phyloP scores from a whole-genome alignment of 2,113 vertebrate species.

The Tetraodon nigroviridis region DNA sequence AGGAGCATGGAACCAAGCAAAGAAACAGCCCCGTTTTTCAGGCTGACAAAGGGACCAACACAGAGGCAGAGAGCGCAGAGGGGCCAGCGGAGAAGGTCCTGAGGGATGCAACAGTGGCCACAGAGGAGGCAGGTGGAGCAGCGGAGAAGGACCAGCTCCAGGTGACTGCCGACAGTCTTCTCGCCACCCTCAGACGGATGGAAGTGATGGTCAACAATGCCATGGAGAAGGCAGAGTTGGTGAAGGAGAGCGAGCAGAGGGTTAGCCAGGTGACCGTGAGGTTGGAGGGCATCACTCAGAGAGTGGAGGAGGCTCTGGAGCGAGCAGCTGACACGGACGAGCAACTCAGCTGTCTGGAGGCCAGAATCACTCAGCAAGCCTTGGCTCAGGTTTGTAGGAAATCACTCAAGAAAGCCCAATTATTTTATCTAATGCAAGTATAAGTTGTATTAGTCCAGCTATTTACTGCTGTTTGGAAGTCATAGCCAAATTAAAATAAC shows the following conservation, averaged over 20 bases:
- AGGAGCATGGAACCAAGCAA: slow-evolving; percentile 22
- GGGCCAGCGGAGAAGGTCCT: slow-evolving; percentile 10
- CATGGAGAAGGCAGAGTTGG: slow-evolving; percentile 49
- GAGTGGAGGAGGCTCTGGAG: slow-evolving; percentile 59
- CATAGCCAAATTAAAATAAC: no score
- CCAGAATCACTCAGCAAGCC: slow-evolving; percentile 17
- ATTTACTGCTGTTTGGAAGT: no score
- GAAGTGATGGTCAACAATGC: slow-evolving; percentile 58
- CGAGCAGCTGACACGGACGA: slow-evolving; percentile 40
- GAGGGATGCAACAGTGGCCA: slow-evolving; percentile 58
- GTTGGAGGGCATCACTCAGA: slow-evolving; percentile 63
- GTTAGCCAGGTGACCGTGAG: slow-evolving; percentile 58
- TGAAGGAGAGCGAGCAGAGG: slow-evolving; percentile 61
- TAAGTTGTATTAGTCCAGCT: no score
- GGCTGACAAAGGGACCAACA: slow-evolving; percentile 45
- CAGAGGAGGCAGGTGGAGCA: slow-evolving; percentile 32
- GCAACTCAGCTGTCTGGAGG: slow-evolving; percentile 52
- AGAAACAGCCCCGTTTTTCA: slow-evolving; percentile 18
- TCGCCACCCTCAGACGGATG: slow-evolving; percentile 59
- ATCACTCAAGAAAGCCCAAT: no score
- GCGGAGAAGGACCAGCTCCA: slow-evolving; percentile 22
- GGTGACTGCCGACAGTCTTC: slow-evolving; percentile 38
- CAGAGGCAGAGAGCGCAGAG: slow-evolving; percentile 23
- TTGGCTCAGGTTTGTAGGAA: slow-evolving; percentile 50
- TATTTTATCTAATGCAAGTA: no score